These are phyloP conservation scores for Drosophila paranaensis DNA, from an alignment of 2,888 invertebrate species.

Conservation along the genomic window DNA sequence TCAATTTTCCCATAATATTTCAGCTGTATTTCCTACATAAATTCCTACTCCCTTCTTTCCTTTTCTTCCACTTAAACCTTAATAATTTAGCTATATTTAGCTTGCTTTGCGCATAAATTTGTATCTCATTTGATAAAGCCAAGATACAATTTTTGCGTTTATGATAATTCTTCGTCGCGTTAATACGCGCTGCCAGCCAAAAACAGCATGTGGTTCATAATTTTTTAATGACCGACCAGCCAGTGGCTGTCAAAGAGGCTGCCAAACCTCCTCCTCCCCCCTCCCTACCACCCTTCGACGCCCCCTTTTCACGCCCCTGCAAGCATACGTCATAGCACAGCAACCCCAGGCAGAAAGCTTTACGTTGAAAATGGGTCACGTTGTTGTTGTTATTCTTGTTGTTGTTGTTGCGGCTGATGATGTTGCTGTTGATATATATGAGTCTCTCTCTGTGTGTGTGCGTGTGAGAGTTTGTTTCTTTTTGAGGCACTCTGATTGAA, in stretches of 20 bases:
- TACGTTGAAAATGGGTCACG: conserved; percentile 73
- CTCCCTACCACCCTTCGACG: neutral
- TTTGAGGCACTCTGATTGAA: conserved; percentile 66
- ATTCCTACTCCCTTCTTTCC: neutral
- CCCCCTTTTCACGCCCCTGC: conserved; percentile 1
- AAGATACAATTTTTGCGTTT: conserved; percentile 1
- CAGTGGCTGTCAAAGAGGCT: conserved; percentile 24
- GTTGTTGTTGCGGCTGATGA: conserved; percentile 32
- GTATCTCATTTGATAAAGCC: neutral
- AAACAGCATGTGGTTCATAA: conserved; percentile 69
- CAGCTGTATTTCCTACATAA: neutral
- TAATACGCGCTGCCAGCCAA: conserved; percentile 21
- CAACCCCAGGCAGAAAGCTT: conserved; percentile 77
- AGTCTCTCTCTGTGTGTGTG: conserved; percentile 21
- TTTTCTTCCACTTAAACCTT: neutral
- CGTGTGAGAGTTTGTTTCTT: conserved; percentile 39
- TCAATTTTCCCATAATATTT: neutral
- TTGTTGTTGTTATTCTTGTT: conserved; percentile 36
- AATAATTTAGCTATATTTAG: conserved; percentile 6
- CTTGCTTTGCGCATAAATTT: conserved; percentile 1
- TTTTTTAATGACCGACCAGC: conserved; percentile 71
- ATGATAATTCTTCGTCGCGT: conserved; percentile 30
- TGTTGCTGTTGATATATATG: conserved; percentile 32
- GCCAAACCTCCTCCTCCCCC: neutral
- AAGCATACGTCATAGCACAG: conserved; percentile 69